These are phyloP conservation scores for Latrodectus elegans DNA, from an alignment of 2,888 invertebrate genomes.

Conservation along the genomic window DNA sequence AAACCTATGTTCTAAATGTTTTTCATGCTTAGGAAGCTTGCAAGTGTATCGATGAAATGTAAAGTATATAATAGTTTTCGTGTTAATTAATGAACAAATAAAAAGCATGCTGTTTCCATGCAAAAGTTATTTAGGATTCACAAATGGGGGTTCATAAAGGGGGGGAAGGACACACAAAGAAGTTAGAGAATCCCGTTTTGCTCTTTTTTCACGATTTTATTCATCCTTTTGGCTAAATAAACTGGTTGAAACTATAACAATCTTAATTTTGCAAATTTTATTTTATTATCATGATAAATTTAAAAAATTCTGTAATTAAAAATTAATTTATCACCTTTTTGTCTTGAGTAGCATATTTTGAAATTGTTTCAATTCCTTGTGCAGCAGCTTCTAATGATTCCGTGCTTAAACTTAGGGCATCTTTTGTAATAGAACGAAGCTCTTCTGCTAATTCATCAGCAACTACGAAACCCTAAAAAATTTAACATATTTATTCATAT, in stretches of 20 bases:
- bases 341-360: slow-evolving; percentile 68
- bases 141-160: too few relatives aligned
- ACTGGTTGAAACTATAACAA: not conserved
- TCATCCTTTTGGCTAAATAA: too few relatives aligned
- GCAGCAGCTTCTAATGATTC: slow-evolving; percentile 73
- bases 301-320: not conserved
- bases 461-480: slow-evolving; percentile 69
- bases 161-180: not conserved
- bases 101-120: too few relatives aligned
- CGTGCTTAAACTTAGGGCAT: slow-evolving; percentile 71
- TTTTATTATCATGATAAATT: not conserved
- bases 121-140: too few relatives aligned
- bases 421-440: slow-evolving; percentile 72
- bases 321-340: slow-evolving; percentile 64
- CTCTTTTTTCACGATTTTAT: not conserved
- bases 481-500: not conserved
- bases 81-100: too few relatives aligned
- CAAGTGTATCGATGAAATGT: too few relatives aligned
- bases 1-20: too few relatives aligned
- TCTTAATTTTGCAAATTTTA: not conserved
- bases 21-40: too few relatives aligned
- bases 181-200: too few relatives aligned
- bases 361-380: slow-evolving; percentile 71
- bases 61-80: too few relatives aligned
- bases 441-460: slow-evolving; percentile 72